A percentile compares a stretch with the other conserved stretches of the same genome.
Evolutionary conservation across 23 tunicate species (phyloP).

Genomic region (Ciona savignyi): DNA sequence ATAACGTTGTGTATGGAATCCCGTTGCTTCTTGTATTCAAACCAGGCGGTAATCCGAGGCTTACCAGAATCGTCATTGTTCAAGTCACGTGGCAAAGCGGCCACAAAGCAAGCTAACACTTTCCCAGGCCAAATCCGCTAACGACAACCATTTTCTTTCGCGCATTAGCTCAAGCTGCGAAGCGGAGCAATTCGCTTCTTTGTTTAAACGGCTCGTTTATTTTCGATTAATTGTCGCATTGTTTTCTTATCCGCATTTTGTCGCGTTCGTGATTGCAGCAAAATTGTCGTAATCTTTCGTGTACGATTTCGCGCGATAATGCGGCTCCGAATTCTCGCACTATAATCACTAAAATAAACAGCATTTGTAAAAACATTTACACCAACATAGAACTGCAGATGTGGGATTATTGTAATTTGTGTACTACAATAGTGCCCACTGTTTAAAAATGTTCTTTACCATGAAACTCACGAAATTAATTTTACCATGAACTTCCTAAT

Average conservation of each 20-base stretch:
- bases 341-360: background rate
- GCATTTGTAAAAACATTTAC: background rate
- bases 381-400: too few species aligned
- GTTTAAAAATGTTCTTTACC: too few species aligned
- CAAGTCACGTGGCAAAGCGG: background rate
- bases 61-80: background rate
- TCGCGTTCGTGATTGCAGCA: background rate
- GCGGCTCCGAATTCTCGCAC: background rate
- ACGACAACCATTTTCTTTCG: background rate
- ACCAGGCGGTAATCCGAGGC: background rate
- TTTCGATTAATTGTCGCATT: constrained; percentile 1
- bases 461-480: too few species aligned
- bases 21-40: background rate
- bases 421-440: too few species aligned
- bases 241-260: background rate
- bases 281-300: background rate
- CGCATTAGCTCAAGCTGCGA: background rate
- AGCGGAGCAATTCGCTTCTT: background rate
- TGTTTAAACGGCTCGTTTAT: background rate
- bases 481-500: too few species aligned
- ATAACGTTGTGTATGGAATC: too few species aligned
- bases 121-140: background rate
- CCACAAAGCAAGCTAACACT: background rate
- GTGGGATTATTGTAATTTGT: too few species aligned
- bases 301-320: background rate